Evolutionary conservation across 2,797 vertebrate genomes (phyloP), one percentile per base, ranked within the genome.

Genomic region (Mycteria americana): DNA sequence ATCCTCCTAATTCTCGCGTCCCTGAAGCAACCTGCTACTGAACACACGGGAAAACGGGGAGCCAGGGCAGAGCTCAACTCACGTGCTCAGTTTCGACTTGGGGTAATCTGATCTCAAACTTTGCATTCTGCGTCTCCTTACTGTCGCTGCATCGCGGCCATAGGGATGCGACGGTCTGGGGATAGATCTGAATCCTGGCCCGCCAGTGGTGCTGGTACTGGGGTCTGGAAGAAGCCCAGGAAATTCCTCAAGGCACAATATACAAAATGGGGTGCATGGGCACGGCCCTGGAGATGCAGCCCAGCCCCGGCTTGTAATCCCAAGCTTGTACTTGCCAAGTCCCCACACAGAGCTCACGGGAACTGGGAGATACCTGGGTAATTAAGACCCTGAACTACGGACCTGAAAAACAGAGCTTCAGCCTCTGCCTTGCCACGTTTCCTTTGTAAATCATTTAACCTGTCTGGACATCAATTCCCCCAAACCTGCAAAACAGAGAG

Each of bases 1-100:
- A 85, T 37, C 62, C 85, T 75, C 27, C 4, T 3, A 7, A n/a
- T 39, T 45, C 57, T 39, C 10, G 1, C 31, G 82, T 39, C 72
- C 57, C 33, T 48, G 28, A 16, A 81, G 43, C 33, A 39, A 22
- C 21, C 27, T 59, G 60, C 60, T 74, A 24, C 74, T 16, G 57
- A 74, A 8, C 50, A 46, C 25, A 3, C 0, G 3, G 37, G 14
- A 37, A 35, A 62, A 28, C 0, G 0, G n/a, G 73, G 31, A 70
- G 46, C 13, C 64, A 50, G 59, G 73, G 56, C 60, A 80, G 64
- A 74, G 60, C 28, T 60, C 46, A 79, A 17, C 13, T 62, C 19
- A 1, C 0, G 4, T 13, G 62, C 46, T 80, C 37, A 5, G 15
- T 73, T 88, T 48, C 51, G 41, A 9, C 54, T 15, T 39, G 53